These are phyloP conservation scores for Anastrepha obliqua DNA, from an alignment of 1,140 invertebrate genomes.

Conservation along the genomic window DNA sequence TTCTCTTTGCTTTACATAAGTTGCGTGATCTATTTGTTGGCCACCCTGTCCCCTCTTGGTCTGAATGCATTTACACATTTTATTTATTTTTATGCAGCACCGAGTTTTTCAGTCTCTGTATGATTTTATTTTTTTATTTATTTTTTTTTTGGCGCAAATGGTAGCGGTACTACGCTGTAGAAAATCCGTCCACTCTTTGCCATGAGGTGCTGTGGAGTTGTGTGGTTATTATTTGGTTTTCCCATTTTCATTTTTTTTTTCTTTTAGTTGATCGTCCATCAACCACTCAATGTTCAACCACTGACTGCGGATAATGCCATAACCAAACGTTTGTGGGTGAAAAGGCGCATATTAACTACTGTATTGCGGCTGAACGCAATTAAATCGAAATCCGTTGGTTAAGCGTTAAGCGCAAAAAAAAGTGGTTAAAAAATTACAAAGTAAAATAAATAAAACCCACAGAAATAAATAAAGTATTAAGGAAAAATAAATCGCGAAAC, in stretches of 20 bases:
- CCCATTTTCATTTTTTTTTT: background rate
- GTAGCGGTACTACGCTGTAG: background rate
- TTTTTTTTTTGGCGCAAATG: background rate
- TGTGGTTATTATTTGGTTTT: background rate
- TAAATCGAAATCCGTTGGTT: background rate
- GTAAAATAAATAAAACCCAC: background rate
- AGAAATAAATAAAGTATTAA: background rate
- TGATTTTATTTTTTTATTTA: slow-evolving; percentile 14
- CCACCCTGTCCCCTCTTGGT: background rate
- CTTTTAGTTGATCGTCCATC: background rate
- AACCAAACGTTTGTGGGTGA: slow-evolving; percentile 20
- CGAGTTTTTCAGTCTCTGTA: background rate
- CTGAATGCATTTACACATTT: background rate
- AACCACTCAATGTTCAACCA: background rate
- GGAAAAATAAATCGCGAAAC: too few species aligned
- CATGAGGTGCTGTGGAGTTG: background rate
- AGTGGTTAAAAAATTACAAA: background rate
- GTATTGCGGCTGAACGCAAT: slow-evolving; percentile 18
- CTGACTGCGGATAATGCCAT: slow-evolving; percentile 13
- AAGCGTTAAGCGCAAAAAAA: background rate
- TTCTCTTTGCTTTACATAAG: background rate
- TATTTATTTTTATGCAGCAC: slow-evolving; percentile 12
- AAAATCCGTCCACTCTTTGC: background rate
- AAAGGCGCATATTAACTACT: slow-evolving; percentile 28
- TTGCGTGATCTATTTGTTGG: background rate